phyloP scores from a whole-genome alignment of 2,888 invertebrate species.

The Aquatica leii region DNA sequence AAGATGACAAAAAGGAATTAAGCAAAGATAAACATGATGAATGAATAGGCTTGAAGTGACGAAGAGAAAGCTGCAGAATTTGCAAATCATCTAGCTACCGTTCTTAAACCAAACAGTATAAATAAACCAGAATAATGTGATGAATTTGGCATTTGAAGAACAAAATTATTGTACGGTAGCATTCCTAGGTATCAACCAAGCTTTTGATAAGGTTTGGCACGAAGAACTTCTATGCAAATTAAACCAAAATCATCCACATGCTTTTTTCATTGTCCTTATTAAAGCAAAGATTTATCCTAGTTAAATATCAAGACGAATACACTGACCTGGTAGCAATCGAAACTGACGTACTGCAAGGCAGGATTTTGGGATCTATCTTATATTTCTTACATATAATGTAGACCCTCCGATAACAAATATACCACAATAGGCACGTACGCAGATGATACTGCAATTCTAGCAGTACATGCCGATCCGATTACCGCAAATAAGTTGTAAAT shows the following conservation, averaged over 20 bases:
- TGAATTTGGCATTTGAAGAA: background rate
- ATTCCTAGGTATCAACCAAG: no score
- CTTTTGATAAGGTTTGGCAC: background rate
- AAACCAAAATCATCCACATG: background rate
- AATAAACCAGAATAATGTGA: background rate
- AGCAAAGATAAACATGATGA: no score
- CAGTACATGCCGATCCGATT: no score
- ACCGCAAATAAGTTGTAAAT: conserved; percentile 7
- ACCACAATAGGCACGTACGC: conserved; percentile 22
- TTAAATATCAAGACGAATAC: background rate
- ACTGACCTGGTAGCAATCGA: no score
- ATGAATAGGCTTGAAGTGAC: background rate
- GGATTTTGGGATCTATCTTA: background rate
- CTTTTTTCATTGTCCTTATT: background rate
- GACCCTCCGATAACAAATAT: conserved; percentile 13
- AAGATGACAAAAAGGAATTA: background rate
- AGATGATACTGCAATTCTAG: conserved; percentile 38
- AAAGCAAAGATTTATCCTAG: background rate
- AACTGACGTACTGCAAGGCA: background rate
- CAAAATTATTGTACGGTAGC: conserved; percentile 4
- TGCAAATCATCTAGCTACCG: background rate
- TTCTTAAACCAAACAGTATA: background rate
- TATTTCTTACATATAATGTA: background rate
- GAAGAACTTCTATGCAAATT: background rate
- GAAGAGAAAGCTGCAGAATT: background rate